These are phyloP conservation scores for Pristis pectinata DNA, from an alignment of 2,797 vertebrate genomes.

Conservation along the genomic window DNA sequence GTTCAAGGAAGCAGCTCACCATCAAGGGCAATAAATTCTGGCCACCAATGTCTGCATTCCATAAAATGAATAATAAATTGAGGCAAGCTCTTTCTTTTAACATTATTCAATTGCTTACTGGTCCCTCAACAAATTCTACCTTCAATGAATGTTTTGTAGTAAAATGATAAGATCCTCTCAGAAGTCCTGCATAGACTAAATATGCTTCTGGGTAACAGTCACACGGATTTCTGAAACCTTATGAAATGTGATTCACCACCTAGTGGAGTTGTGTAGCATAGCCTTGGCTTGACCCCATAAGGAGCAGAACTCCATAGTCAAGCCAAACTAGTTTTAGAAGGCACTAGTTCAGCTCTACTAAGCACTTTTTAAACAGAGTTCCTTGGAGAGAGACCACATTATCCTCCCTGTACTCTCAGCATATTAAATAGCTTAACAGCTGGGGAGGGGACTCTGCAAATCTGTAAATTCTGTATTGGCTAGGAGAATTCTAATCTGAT, in stretches of 20 bases:
- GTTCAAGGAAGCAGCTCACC: too few relatives aligned
- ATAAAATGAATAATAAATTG: too few relatives aligned
- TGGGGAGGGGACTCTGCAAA: background rate
- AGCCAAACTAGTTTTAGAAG: background rate
- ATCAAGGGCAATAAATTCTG: too few relatives aligned
- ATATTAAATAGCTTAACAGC: background rate
- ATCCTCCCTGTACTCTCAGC: background rate
- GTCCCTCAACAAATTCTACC: background rate
- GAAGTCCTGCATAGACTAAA: background rate
- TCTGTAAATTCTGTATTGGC: background rate
- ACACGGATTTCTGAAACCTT: background rate
- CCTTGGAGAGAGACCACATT: background rate
- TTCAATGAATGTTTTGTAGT: background rate
- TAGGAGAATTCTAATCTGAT: background rate
- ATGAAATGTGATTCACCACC: background rate
- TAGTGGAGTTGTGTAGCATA: background rate
- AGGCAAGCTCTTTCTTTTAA: background rate
- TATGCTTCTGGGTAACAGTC: background rate
- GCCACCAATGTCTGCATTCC: too few relatives aligned
- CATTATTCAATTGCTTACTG: background rate
- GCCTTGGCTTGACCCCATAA: background rate
- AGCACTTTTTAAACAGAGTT: background rate
- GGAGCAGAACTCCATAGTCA: background rate
- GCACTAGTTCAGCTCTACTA: background rate
- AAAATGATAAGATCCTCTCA: background rate